phyloP scores from a whole-genome alignment of 2,888 invertebrate genomes.

The Synergus itoensis region DNA sequence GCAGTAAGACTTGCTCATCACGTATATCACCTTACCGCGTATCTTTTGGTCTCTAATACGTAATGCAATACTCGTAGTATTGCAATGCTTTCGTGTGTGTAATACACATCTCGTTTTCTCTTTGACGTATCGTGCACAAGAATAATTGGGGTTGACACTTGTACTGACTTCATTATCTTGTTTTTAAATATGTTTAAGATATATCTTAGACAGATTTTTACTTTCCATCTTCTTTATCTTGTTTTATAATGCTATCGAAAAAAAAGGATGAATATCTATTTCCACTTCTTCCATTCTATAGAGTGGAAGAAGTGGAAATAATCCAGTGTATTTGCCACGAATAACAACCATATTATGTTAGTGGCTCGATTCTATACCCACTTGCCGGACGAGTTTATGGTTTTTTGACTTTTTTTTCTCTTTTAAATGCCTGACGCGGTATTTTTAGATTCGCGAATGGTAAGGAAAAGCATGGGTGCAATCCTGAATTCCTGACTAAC shows the following conservation, averaged over 20 bases:
- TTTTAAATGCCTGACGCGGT: neutral
- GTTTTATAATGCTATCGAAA: neutral
- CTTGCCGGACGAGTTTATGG: slow-evolving; percentile 34
- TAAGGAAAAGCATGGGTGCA: neutral
- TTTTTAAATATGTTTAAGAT: neutral
- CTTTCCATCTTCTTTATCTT: too few species aligned
- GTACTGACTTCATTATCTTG: neutral
- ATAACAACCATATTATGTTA: slow-evolving; percentile 24
- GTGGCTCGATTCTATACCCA: slow-evolving; percentile 24
- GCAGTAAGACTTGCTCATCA: neutral
- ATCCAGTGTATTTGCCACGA: neutral
- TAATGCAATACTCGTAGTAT: slow-evolving; percentile 31
- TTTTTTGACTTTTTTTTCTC: slow-evolving; percentile 5
- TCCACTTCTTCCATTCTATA: too few species aligned
- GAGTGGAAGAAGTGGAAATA: neutral
- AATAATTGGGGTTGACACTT: neutral
- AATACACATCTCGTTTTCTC: slow-evolving; percentile 10
- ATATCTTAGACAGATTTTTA: neutral
- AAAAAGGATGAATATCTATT: neutral
- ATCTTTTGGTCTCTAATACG: slow-evolving; percentile 16
- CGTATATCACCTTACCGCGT: slow-evolving; percentile 20
- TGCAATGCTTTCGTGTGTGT: neutral
- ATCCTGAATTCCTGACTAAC: neutral
- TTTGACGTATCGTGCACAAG: neutral
- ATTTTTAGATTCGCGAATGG: slow-evolving; percentile 30